A percentile compares a stretch with the other conserved stretches of the same genome.
Evolutionary conservation across 1,140 invertebrate genomes (phyloP).

Genomic region (Muscidifurax raptorellus): DNA sequence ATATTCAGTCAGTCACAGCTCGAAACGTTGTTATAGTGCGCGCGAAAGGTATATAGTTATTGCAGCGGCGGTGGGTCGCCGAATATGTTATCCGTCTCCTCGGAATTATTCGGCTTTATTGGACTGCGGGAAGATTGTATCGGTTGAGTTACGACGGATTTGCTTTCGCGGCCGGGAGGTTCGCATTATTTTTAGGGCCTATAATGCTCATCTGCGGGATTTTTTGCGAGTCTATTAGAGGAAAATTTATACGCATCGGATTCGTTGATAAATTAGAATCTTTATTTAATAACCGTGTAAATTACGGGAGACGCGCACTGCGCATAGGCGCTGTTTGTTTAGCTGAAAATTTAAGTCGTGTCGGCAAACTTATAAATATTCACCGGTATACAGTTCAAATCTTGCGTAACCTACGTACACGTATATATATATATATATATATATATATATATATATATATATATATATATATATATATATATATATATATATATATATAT

Average conservation of each 20-base stretch:
- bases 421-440: too few species aligned
- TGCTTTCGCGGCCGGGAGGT: conserved; percentile 47
- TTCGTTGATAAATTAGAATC: neutral
- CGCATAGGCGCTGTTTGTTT: too few species aligned
- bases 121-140: conserved; percentile 40
- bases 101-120: conserved; percentile 47
- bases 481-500: too few species aligned
- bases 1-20: neutral
- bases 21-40: conserved; percentile 37
- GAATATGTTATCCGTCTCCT: conserved; percentile 30
- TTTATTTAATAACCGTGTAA: too few species aligned
- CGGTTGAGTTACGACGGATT: conserved; percentile 46
- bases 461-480: too few species aligned
- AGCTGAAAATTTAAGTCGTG: too few species aligned
- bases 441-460: too few species aligned
- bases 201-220: neutral
- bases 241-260: neutral
- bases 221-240: neutral
- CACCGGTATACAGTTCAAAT: too few species aligned
- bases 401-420: too few species aligned
- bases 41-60: conserved; percentile 57
- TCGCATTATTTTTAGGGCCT: conserved; percentile 44
- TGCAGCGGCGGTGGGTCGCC: conserved; percentile 62
- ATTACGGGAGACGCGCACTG: too few species aligned
- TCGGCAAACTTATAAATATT: too few species aligned